phyloP scores from a whole-genome alignment of 2,888 invertebrate genomes.

The Caenorhabditis macrosperma region DNA sequence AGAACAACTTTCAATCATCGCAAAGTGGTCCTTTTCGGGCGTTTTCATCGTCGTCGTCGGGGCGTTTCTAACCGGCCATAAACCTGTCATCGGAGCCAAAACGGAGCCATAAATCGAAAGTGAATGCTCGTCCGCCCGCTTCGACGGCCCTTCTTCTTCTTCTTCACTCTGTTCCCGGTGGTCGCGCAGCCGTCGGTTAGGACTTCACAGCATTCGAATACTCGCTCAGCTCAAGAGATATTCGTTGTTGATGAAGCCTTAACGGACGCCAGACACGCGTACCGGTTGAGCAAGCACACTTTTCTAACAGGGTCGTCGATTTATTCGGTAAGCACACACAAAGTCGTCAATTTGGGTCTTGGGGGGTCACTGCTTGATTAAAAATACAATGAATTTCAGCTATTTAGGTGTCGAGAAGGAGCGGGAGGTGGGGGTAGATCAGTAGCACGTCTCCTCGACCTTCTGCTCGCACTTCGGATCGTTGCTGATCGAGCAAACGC shows the following conservation, averaged over 20 bases:
- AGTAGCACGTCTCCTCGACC: conserved; percentile 49
- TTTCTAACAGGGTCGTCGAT: background rate
- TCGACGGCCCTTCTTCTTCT: background rate
- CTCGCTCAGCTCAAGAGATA: conserved; percentile 15
- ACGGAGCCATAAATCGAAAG: background rate
- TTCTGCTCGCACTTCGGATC: conserved; percentile 44
- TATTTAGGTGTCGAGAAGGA: background rate
- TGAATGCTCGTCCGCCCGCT: background rate
- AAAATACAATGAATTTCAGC: background rate
- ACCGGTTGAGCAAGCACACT: background rate
- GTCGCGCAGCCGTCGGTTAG: conserved; percentile 14
- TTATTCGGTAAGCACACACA: no score
- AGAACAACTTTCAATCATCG: background rate
- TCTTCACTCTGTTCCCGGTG: background rate
- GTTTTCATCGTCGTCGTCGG: no score
- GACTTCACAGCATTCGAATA: conserved; percentile 52
- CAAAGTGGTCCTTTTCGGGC: background rate
- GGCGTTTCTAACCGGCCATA: background rate
- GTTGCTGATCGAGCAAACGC: conserved; percentile 58
- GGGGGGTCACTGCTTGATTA: background rate
- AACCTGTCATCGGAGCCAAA: background rate
- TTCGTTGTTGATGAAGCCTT: conserved; percentile 67
- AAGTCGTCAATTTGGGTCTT: no score
- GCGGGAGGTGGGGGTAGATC: background rate
- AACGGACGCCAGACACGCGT: background rate